phyloP scores from a whole-genome alignment of 2,113 vertebrate genomes.

The Ictalurus punctatus region DNA sequence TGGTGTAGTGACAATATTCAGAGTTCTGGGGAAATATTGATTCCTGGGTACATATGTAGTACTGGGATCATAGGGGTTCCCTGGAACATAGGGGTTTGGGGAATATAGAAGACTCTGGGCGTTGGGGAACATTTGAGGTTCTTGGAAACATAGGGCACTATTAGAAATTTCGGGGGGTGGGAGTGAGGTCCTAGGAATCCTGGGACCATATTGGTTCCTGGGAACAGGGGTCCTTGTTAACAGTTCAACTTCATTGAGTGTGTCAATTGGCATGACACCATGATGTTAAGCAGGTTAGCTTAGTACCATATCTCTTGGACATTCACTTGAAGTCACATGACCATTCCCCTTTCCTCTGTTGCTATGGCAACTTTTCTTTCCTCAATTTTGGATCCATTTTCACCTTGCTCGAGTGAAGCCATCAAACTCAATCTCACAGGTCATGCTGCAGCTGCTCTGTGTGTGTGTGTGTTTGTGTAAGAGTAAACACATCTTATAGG shows the following conservation, averaged over 20 bases:
- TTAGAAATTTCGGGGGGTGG: background rate
- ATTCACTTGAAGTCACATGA: background rate
- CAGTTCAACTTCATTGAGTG: background rate
- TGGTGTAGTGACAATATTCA: background rate
- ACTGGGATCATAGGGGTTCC: too few species aligned
- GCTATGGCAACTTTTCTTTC: conserved; percentile 7
- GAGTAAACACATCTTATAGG: too few species aligned
- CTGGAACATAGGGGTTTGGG: too few species aligned
- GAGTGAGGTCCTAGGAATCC: background rate
- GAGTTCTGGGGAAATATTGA: background rate
- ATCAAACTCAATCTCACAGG: conserved; percentile 27
- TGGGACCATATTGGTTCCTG: background rate
- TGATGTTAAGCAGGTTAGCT: background rate
- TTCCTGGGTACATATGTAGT: background rate
- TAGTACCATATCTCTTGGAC: background rate
- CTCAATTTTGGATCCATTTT: conserved; percentile 26
- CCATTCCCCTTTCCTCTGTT: background rate
- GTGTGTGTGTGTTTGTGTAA: too few species aligned
- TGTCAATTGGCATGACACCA: background rate
- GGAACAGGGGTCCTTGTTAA: background rate
- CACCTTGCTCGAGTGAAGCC: conserved; percentile 26
- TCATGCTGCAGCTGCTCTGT: background rate
- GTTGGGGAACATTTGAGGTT: too few species aligned
- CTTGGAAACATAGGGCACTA: background rate
- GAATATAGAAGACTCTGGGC: too few species aligned